These are phyloP conservation scores for Cladopsammia gracilis DNA, from an alignment of 64 coral and sea anemone species.

Conservation along the genomic window DNA sequence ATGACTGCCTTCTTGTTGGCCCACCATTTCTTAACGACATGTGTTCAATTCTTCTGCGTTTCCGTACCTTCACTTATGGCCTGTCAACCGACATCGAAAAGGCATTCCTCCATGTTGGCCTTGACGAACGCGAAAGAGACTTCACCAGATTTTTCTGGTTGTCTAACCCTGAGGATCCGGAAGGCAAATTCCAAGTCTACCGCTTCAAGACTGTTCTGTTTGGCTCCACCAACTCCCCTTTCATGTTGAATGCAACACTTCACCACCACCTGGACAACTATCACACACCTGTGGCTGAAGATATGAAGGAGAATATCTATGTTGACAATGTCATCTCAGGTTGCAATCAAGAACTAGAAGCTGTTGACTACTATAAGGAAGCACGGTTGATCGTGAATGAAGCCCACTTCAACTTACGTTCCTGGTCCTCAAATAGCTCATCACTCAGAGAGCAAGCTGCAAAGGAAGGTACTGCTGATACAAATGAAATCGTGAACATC, in stretches of 20 bases:
- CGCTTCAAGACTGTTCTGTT: conserved; percentile 22
- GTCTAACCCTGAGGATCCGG: conserved; percentile 23
- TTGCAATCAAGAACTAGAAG: conserved; percentile 1
- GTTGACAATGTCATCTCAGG: conserved; percentile 49
- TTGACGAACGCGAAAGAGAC: conserved; percentile 32
- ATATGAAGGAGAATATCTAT: conserved; percentile 48
- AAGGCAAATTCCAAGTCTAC: conserved; percentile 52
- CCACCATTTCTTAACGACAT: conserved; percentile 52
- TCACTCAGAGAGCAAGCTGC: conserved; percentile 32
- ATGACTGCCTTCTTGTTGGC: conserved; percentile 59
- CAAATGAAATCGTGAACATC: conserved; percentile 37
- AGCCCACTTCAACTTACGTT: conserved; percentile 71
- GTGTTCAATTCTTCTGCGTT: conserved; percentile 39
- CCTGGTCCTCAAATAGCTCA: conserved; percentile 70
- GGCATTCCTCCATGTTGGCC: conserved; percentile 41
- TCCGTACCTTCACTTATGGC: conserved; percentile 56
- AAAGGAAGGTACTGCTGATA: conserved; percentile 25
- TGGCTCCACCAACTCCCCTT: conserved; percentile 26
- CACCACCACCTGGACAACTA: conserved; percentile 34
- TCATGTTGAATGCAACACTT: conserved; percentile 17
- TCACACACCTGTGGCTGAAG: conserved; percentile 9
- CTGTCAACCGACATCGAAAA: conserved; percentile 65
- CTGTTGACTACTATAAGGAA: conserved; percentile 53
- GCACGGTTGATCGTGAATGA: conserved; percentile 59
- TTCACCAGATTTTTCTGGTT: conserved; percentile 69